Conservation (phyloP, 2,113 vertebrate species). For the Nycticorax nycticorax region DNA sequence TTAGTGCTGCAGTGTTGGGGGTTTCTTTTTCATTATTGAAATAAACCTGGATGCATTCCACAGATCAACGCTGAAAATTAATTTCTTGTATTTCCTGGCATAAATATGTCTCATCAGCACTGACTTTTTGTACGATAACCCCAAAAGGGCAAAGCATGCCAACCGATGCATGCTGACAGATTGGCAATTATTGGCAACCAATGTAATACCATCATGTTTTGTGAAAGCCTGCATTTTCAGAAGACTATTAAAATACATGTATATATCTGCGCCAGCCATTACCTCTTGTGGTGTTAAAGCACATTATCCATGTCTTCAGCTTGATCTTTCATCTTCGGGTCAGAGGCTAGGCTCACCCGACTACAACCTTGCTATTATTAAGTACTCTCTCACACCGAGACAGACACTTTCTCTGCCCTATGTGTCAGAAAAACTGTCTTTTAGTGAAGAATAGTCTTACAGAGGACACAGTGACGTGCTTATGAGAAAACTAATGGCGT, state of each 20-base stretch:
- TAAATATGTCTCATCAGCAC: slow-evolving; percentile 37
- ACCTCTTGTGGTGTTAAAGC: background rate
- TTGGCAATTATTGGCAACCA: background rate
- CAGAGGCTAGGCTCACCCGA: background rate
- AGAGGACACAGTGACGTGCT: background rate
- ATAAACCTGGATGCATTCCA: slow-evolving; percentile 51
- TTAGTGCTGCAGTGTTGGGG: background rate
- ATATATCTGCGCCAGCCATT: background rate
- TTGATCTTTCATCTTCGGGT: background rate
- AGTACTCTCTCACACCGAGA: background rate
- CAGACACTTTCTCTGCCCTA: background rate
- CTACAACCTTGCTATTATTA: background rate
- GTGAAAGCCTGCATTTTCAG: background rate
- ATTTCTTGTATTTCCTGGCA: slow-evolving; percentile 62
- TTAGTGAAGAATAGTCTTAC: background rate
- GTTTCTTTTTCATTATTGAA: slow-evolving; percentile 16
- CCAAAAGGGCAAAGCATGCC: background rate
- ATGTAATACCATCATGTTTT: background rate
- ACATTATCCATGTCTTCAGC: background rate
- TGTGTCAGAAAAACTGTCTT: slow-evolving; percentile 14
- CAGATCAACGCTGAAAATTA: slow-evolving; percentile 65
- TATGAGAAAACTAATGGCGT: background rate
- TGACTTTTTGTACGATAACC: slow-evolving; percentile 20
- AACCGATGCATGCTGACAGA: background rate
- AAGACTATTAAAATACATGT: background rate